Conservation (phyloP, 1,140 invertebrate species). For the Drosophila nebulosa region DNA sequence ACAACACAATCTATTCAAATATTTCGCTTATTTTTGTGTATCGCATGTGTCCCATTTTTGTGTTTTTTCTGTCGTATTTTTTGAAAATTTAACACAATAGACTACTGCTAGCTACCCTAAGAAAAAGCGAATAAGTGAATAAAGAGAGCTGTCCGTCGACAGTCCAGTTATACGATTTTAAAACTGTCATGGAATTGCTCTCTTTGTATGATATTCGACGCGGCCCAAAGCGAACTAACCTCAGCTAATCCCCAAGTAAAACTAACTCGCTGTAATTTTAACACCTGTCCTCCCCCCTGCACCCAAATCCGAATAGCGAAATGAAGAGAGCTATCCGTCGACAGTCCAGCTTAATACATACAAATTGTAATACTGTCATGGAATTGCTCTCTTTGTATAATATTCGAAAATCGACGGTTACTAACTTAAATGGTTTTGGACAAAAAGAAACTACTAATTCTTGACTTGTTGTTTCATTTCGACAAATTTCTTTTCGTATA, state of each 20-base stretch:
- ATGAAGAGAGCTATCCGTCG: conserved; percentile 87
- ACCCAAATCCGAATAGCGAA: conserved; percentile 81
- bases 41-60: conserved; percentile 33
- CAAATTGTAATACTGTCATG: conserved; percentile 84
- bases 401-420: conserved; percentile 72
- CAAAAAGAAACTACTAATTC: conserved; percentile 24
- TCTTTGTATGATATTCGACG: conserved; percentile 83
- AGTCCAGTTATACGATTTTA: conserved; percentile 82
- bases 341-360: conserved; percentile 82
- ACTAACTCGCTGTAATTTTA: conserved; percentile 9
- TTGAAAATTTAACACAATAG: conserved; percentile 44
- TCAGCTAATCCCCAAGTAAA: neutral
- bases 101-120: neutral
- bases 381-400: conserved; percentile 86
- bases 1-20: conserved; percentile 42
- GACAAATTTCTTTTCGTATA: conserved; percentile 12
- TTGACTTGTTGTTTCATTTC: conserved; percentile 35
- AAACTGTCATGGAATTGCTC: conserved; percentile 86
- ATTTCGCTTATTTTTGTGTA: conserved; percentile 35
- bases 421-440: conserved; percentile 14
- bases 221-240: conserved; percentile 44
- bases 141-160: conserved; percentile 87
- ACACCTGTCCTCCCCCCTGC: conserved; percentile 23
- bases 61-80: conserved; percentile 16
- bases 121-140: conserved; percentile 82